Evolutionary conservation across 2,888 invertebrate genomes (phyloP), one percentile per base, ranked within the genome.

Genomic region (Abrostola tripartita): DNA sequence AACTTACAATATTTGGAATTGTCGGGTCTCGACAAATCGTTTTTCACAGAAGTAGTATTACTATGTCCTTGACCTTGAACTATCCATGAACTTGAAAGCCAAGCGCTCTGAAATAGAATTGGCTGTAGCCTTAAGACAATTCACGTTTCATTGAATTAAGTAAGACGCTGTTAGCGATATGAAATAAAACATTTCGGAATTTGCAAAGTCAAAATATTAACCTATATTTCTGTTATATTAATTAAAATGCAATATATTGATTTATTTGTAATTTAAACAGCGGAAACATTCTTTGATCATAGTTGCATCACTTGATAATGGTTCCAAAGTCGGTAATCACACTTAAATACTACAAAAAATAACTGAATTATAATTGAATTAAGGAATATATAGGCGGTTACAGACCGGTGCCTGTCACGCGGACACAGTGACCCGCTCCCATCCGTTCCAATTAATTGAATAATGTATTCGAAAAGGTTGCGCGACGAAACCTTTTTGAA

Each of bases 401-500:
- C 57, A 65, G 57, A 67, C 58, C 35, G 38, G 40, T 7, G 57
- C 11, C n/a, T 55, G 54, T 49, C 40, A 49, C 37, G 40, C n/a
- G 60, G 53, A 66, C 55, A 50, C 47, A 38, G 37, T 52, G 58
- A 63, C 65, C 65, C 57, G n/a, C 6, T 65, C 51, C 51, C 51
- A 57, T 65, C 47, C 37, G 36, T 47, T 35, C 37, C 49, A 52
- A 62, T 61, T 70, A 73, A 73, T 66, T 70, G 51, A 74, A 76
- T 79, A 61, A 74, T 70, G 36, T 68, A 73, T 61, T 68, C 36
- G 61, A 70, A 76, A 74, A 76, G 79, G 56, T 69, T 72, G 69
- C 52, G 41, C 44, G 51, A 53, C 8, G 60, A 66, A 72, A 68
- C 67, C 71, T 64, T 70, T 72, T 12, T 68, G 57, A 72, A 64